phyloP scores from a whole-genome alignment of 2,888 invertebrate genomes.

The Notocelia uddmanniana region DNA sequence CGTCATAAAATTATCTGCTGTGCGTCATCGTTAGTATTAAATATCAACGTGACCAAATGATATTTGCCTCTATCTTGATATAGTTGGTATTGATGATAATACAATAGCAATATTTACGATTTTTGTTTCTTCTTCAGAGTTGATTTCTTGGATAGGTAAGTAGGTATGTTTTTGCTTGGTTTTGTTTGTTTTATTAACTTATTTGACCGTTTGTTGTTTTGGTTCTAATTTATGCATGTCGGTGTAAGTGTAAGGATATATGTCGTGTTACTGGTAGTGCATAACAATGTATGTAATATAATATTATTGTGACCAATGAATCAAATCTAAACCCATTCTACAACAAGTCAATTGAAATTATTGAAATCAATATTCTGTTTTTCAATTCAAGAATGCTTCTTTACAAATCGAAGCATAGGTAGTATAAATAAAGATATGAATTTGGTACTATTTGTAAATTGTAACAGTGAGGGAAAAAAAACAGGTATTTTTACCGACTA shows the following conservation, averaged over 20 bases:
- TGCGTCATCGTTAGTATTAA: conserved; percentile 35
- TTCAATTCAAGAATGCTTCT: conserved; percentile 27
- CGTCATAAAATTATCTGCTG: conserved; percentile 26
- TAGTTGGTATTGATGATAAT: conserved; percentile 40
- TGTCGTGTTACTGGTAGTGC: conserved; percentile 50
- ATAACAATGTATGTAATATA: conserved; percentile 44
- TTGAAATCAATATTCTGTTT: conserved; percentile 49
- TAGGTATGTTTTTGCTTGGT: conserved; percentile 72
- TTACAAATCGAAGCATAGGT: conserved; percentile 9
- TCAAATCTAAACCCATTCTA: conserved; percentile 50
- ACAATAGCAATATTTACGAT: conserved; percentile 40
- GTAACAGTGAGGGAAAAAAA: conserved; percentile 43
- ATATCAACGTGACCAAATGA: conserved; percentile 34
- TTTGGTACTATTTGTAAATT: conserved; percentile 28
- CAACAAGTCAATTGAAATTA: conserved; percentile 59
- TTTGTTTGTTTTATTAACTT: conserved; percentile 77
- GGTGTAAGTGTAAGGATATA: conserved; percentile 63
- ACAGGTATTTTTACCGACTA: conserved; percentile 22
- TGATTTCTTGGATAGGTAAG: conserved; percentile 65
- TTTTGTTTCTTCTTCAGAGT: conserved; percentile 48
- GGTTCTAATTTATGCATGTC: conserved; percentile 73
- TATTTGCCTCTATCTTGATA: conserved; percentile 31
- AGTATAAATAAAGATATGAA: conserved; percentile 25
- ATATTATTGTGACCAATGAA: conserved; percentile 46
- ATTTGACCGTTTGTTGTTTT: conserved; percentile 74